Conservation (phyloP, 2,113 vertebrate genomes). For the Lepus timidus region DNA sequence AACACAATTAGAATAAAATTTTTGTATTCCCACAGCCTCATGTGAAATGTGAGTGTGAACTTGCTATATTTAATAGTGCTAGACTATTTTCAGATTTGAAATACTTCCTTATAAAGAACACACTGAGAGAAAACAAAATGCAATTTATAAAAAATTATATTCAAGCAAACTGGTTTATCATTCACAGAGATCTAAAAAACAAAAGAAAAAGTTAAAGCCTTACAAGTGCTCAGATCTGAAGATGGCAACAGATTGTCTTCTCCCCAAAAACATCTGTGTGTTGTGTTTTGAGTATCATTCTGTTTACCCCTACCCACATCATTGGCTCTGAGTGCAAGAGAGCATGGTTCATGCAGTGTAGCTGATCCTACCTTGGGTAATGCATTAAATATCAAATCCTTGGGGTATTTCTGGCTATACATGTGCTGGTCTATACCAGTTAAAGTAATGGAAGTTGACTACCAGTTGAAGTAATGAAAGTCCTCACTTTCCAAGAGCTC, state of each 20-base stretch:
- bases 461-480: not conserved
- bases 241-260: not conserved
- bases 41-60: not conserved
- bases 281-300: not conserved
- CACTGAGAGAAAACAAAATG: not conserved
- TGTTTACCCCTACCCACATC: not conserved
- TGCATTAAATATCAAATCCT: not conserved
- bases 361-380: not conserved
- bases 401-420: not conserved
- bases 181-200: constrained; percentile 5
- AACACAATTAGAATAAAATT: not conserved
- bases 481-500: not conserved
- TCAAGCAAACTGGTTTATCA: not conserved
- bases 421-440: not conserved
- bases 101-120: not conserved
- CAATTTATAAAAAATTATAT: not conserved
- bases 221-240: not conserved
- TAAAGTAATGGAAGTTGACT: not conserved
- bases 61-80: not conserved
- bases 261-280: not conserved
- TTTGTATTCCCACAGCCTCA: not conserved
- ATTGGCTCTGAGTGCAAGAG: not conserved
- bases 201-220: not conserved
- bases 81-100: not conserved
- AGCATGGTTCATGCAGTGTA: not conserved